Evolutionary conservation across 2,888 invertebrate species (phyloP), one percentile per base, ranked within the genome.

Genomic region (Ametastegia equiseti): DNA sequence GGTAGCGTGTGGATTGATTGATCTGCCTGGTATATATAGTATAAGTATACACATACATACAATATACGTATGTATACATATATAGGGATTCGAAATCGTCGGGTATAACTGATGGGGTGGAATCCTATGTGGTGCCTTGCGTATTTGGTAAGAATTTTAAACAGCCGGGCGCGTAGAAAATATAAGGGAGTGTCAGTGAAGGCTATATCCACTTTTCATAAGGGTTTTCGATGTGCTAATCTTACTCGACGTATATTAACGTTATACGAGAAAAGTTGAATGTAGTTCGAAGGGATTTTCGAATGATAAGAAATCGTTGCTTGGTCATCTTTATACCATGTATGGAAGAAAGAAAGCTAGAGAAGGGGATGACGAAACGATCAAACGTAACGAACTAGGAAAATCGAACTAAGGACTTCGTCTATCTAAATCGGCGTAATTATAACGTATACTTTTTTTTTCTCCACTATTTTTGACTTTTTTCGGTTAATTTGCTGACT

Each of bases 1-100:
- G n/a, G n/a, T n/a, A 75, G 36, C 54, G 54, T 54, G 75, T 54
- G 50, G 75, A 75, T 54, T 75, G 75, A 75, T 75, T 36, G 50
- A 75, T 75, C 50, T 45, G 71, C 71, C 71, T 71, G 42, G 45
- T 71, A 30, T 13, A 5, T 54, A 54, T 13, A n/a, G n/a, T n/a
- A n/a, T n/a, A n/a, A n/a, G n/a, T n/a, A n/a, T n/a, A n/a, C n/a
- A n/a, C n/a, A n/a, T n/a, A n/a, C n/a, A n/a, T n/a, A n/a, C n/a
- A n/a, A n/a, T n/a, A n/a, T n/a, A n/a, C n/a, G n/a, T n/a, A n/a
- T n/a, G n/a, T n/a, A n/a, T n/a, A n/a, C n/a, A 15, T 63, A 63
- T 19, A 7, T 30, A 45, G 27, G 47, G 47, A 47, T 71, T 71
- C 13, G 45, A 47, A 71, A 47, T 69, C 47, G 71, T 27, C 5